Conservation (phyloP, 2,113 vertebrate genomes). For the Ploceus nigricollis region DNA sequence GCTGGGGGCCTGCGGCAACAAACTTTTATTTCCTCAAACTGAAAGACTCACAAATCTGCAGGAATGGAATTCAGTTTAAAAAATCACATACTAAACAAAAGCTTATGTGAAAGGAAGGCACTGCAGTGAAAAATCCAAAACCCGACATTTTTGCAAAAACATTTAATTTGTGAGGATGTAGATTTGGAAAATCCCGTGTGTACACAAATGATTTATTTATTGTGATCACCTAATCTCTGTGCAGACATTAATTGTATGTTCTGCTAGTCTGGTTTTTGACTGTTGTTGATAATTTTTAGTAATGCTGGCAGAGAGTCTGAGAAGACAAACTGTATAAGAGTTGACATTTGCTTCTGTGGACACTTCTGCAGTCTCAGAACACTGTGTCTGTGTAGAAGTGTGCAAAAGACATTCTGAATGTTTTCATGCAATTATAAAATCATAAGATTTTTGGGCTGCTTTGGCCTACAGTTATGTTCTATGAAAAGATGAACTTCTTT, state of each 20-base stretch:
- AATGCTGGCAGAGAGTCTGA: background rate
- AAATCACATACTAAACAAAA: background rate
- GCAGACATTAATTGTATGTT: background rate
- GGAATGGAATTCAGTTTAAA: background rate
- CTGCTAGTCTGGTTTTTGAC: background rate
- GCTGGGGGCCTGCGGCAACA: too few species aligned
- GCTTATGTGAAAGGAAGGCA: background rate
- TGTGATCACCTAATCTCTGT: background rate
- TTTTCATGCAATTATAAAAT: background rate
- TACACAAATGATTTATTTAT: background rate
- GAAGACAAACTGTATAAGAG: background rate
- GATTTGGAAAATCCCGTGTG: background rate
- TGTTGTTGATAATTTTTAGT: background rate
- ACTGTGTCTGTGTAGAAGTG: background rate
- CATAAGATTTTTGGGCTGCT: background rate
- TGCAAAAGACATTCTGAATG: background rate
- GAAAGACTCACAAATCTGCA: background rate
- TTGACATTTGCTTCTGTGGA: background rate
- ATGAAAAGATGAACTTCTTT: background rate
- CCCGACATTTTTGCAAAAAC: background rate
- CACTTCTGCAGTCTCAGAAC: background rate
- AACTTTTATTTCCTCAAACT: background rate
- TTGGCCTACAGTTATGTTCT: rapidly evolving
- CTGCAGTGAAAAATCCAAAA: background rate
- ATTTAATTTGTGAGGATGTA: background rate